Evolutionary conservation across 2,113 vertebrate genomes (phyloP).

Genomic region (Baryphthengus martii): DNA sequence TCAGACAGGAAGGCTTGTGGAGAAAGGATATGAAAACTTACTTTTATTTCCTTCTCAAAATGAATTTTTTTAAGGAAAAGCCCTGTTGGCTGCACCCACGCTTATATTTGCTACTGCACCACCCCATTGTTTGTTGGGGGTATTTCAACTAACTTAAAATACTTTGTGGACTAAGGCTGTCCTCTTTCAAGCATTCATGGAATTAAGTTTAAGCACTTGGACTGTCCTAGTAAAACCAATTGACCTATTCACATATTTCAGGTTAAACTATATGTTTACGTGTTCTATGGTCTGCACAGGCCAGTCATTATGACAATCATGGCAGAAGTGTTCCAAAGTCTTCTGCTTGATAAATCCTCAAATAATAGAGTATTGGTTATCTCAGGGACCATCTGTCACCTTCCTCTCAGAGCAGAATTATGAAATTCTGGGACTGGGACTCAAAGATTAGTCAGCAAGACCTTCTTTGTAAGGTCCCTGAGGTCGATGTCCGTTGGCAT

Average conservation of each 20-base stretch:
- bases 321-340: neutral
- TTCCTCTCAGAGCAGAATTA: neutral
- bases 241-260: neutral
- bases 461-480: neutral
- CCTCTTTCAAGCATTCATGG: neutral
- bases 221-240: neutral
- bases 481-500: neutral
- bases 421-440: neutral
- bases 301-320: neutral
- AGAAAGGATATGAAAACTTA: neutral
- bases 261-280: neutral
- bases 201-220: neutral
- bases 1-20: neutral
- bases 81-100: neutral
- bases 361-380: neutral
- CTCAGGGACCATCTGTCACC: neutral
- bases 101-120: neutral
- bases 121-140: neutral
- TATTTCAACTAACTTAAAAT: neutral
- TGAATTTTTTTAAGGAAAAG: neutral
- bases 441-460: neutral
- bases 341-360: neutral
- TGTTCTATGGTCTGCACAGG: neutral
- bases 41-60: neutral
- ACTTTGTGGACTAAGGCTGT: neutral